These are phyloP conservation scores for Bacillus rossius DNA, from an alignment of 1,140 invertebrate species.

Conservation along the genomic window DNA sequence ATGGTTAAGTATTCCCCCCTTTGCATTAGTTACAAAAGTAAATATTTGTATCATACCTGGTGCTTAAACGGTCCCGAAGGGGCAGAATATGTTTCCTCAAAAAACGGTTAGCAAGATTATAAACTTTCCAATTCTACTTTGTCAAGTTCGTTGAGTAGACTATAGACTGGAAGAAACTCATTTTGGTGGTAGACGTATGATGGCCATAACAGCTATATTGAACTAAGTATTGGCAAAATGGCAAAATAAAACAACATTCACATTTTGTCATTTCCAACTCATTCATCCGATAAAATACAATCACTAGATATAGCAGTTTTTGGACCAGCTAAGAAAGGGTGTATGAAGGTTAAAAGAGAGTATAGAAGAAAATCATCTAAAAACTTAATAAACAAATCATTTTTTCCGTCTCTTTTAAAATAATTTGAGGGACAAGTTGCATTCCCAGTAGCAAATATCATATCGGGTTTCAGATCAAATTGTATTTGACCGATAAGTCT, in stretches of 20 bases:
- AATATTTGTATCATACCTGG: constrained; percentile 3
- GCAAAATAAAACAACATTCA: constrained; percentile 6
- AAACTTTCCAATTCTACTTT: constrained; percentile 3
- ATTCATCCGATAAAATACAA: background rate
- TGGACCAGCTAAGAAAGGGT: no score
- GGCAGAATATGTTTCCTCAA: constrained; percentile 7
- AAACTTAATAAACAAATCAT: no score
- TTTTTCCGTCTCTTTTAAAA: no score
- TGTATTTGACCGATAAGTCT: background rate
- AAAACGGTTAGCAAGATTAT: constrained; percentile 5
- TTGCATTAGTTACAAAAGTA: constrained; percentile 9
- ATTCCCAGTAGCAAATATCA: no score
- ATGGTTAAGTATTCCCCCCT: constrained; percentile 5
- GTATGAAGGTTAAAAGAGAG: no score
- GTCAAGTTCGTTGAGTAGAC: constrained; percentile 9
- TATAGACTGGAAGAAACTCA: background rate
- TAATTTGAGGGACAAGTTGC: no score
- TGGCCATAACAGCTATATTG: constrained; percentile 7
- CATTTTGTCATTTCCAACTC: background rate
- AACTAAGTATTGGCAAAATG: background rate
- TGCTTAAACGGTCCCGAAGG: constrained; percentile 4
- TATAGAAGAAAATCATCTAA: no score
- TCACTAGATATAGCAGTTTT: no score
- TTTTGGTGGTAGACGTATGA: constrained; percentile 2
- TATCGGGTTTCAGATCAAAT: background rate